Conservation (phyloP, 2,113 vertebrate species). For the Loxodonta africana region DNA sequence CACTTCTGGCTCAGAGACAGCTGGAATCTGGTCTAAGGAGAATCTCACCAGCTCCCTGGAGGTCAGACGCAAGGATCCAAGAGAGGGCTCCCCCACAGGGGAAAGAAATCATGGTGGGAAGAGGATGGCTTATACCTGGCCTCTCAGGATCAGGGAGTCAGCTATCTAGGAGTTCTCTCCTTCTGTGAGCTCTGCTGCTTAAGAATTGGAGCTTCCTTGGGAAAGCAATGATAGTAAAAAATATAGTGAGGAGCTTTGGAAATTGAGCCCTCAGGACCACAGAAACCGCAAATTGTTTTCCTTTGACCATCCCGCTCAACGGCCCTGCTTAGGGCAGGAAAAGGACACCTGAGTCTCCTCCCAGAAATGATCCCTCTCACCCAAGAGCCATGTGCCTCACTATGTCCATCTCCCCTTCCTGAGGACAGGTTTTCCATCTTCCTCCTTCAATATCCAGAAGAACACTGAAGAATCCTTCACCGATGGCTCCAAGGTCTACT, state of each 20-base stretch:
- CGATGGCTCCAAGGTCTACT: neutral
- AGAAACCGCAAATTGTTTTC: neutral
- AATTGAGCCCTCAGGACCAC: neutral
- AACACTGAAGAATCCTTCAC: neutral
- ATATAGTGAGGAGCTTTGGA: conserved; percentile 35
- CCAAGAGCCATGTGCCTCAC: neutral
- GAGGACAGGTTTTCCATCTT: neutral
- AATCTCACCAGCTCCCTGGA: neutral
- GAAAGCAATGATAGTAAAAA: neutral
- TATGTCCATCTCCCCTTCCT: neutral
- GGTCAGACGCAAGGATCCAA: neutral
- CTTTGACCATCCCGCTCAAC: neutral
- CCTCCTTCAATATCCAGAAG: neutral
- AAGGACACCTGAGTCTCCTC: too few species aligned
- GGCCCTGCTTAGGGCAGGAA: neutral
- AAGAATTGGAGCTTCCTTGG: neutral
- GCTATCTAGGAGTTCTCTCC: neutral
- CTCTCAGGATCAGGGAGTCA: neutral
- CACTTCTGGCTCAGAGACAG: neutral
- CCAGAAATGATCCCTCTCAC: neutral
- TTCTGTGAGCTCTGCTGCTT: neutral
- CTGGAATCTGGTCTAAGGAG: neutral
- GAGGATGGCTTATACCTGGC: rapidly evolving
- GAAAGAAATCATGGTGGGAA: neutral
- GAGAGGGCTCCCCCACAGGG: neutral